phyloP scores from a whole-genome alignment of 2,113 vertebrate species.

The Montifringilla adamsi region DNA sequence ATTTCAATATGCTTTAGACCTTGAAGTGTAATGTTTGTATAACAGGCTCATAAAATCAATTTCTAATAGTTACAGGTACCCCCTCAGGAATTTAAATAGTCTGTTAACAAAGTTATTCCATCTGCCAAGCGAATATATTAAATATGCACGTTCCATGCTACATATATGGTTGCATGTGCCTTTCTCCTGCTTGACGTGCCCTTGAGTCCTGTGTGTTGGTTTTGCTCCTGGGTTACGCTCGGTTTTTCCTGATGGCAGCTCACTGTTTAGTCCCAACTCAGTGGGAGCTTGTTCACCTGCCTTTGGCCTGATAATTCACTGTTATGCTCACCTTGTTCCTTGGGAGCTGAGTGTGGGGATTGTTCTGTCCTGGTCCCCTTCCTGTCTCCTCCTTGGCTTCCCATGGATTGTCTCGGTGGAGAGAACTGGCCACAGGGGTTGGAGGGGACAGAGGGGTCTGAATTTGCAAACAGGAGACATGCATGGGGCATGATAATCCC shows the following conservation, averaged over 20 bases:
- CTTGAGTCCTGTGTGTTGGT: accelerated
- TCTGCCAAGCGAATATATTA: slow-evolving; percentile 58
- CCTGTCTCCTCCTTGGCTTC: accelerated
- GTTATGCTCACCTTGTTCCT: background rate
- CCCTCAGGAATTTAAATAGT: slow-evolving; percentile 71
- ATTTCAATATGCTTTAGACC: slow-evolving; percentile 72
- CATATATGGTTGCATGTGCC: background rate
- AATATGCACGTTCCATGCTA: background rate
- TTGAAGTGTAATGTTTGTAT: slow-evolving; percentile 75
- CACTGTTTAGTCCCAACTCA: background rate
- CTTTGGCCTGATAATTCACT: background rate
- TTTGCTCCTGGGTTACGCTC: background rate
- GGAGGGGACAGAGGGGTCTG: background rate
- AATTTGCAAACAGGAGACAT: accelerated
- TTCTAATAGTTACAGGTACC: slow-evolving; percentile 78
- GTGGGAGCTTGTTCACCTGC: background rate
- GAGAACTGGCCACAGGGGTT: accelerated
- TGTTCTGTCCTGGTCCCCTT: background rate
- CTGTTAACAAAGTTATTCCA: slow-evolving; percentile 72
- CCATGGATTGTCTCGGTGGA: background rate
- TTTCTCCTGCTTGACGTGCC: background rate
- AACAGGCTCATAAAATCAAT: slow-evolving; percentile 77
- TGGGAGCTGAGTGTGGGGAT: accelerated
- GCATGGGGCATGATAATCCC: background rate
- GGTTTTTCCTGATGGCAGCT: accelerated